phyloP scores from a whole-genome alignment of 1,140 invertebrate species.

The Drosophila ohnishii region DNA sequence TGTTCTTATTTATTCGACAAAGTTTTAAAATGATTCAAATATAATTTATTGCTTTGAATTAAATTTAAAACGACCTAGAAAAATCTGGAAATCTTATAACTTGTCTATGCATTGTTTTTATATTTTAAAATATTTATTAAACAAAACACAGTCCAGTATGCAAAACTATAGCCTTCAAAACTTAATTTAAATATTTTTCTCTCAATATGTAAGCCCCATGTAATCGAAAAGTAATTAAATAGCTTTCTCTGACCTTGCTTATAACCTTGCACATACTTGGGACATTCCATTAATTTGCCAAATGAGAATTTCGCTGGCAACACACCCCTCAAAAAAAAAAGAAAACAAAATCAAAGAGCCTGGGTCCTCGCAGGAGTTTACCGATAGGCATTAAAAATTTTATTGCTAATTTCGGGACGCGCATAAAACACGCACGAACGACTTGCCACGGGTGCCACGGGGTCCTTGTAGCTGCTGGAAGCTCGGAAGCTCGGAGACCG shows the following conservation, averaged over 20 bases:
- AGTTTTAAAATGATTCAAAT: no score
- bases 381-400: constrained; percentile 68
- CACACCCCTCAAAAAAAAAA: constrained; percentile 2
- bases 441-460: constrained; percentile 10
- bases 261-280: constrained; percentile 20
- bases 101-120: neutral
- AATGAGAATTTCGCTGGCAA: constrained; percentile 5
- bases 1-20: no score
- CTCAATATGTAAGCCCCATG: neutral
- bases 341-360: constrained; percentile 19
- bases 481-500: neutral
- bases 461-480: constrained; percentile 8
- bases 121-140: neutral
- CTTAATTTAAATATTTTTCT: neutral
- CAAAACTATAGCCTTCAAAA: neutral
- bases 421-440: constrained; percentile 73
- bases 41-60: no score
- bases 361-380: constrained; percentile 20
- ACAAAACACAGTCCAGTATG: no score
- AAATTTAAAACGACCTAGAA: no score
- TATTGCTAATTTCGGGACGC: constrained; percentile 74
- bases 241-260: constrained; percentile 6
- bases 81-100: no score
- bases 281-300: constrained; percentile 31
- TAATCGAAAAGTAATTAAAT: constrained; percentile 1